These are phyloP conservation scores for Campoplex capitator DNA, from an alignment of 2,888 invertebrate species.

Conservation along the genomic window DNA sequence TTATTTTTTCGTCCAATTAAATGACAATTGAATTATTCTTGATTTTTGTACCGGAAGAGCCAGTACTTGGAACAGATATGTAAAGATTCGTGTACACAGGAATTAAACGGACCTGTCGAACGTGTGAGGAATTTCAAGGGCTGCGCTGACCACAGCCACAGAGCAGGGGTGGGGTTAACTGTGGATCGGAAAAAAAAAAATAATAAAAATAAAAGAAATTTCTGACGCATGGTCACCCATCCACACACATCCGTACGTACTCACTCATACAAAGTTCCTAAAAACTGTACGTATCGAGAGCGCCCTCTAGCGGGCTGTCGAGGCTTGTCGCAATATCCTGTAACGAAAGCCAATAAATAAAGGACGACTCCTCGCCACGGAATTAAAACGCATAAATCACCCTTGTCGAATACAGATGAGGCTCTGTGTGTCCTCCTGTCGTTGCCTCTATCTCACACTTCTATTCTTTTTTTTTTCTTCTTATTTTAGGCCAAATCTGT, in stretches of 20 bases:
- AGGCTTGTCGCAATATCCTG: conserved; percentile 80
- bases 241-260: background rate
- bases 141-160: background rate
- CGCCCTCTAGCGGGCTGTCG: conserved; percentile 70
- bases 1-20: background rate
- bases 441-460: conserved; percentile 62
- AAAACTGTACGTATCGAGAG: conserved; percentile 18
- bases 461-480: conserved; percentile 9
- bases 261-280: conserved; percentile 1
- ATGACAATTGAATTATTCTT: conserved; percentile 45
- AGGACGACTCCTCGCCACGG: conserved; percentile 76
- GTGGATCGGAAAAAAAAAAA: conserved; percentile 37
- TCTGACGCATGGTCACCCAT: conserved; percentile 35
- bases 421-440: conserved; percentile 69
- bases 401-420: conserved; percentile 72
- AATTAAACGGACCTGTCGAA: conserved; percentile 71
- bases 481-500: conserved; percentile 56
- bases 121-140: conserved; percentile 70
- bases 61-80: background rate
- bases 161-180: conserved; percentile 25
- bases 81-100: conserved; percentile 33
- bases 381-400: conserved; percentile 83
- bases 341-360: conserved; percentile 82
- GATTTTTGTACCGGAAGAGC: background rate
- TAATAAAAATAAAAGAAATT: conserved; percentile 11